phyloP scores from a whole-genome alignment of 1,140 invertebrate genomes.

The Paraescarpia echinospica region DNA sequence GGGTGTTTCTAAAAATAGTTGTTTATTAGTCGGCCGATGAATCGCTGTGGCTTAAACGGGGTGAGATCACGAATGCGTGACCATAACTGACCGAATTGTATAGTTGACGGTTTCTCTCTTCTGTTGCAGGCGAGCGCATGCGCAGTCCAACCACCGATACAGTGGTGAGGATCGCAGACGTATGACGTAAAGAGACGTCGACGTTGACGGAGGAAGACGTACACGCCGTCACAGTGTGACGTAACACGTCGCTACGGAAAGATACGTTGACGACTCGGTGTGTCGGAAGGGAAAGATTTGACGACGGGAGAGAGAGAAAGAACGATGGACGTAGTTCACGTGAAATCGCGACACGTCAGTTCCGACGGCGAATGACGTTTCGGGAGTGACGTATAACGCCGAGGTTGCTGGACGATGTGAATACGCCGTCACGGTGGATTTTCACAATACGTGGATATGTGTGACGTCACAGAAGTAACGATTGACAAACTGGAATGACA shows the following conservation, averaged over 20 bases:
- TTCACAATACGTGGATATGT: not conserved
- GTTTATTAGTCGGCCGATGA: not conserved
- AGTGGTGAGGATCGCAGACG: not conserved
- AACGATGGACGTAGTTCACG: not conserved
- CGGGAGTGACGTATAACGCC: not conserved
- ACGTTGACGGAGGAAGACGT: not conserved
- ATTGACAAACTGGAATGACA: not conserved
- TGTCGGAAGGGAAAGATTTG: not conserved
- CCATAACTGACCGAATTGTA: not conserved
- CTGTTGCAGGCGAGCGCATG: not conserved
- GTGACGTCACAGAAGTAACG: not conserved
- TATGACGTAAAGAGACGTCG: not conserved
- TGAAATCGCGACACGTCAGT: not conserved
- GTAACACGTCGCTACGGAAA: not conserved
- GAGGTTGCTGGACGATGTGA: not conserved
- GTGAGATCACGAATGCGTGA: not conserved
- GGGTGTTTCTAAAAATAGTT: not conserved
- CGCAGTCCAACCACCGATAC: not conserved
- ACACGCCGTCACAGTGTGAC: not conserved
- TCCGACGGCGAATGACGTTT: not conserved
- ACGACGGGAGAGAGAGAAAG: not conserved
- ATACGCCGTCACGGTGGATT: not conserved
- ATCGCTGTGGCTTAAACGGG: not conserved
- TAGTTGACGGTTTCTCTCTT: not conserved
- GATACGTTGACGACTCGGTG: not conserved